Conservation (phyloP, 2,888 invertebrate species). For the Cotesia congregata region DNA sequence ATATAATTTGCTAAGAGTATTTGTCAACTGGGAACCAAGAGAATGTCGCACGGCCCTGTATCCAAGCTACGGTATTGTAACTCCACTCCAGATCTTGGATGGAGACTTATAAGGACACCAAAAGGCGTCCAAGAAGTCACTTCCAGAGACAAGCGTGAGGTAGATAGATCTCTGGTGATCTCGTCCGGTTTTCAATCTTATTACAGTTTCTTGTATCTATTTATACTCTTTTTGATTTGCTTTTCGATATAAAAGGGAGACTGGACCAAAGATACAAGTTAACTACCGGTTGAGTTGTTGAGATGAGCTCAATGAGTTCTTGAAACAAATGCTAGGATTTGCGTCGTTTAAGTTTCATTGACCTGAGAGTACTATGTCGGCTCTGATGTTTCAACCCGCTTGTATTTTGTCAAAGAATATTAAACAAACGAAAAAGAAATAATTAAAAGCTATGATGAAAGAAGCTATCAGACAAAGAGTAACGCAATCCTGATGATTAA, state of each 20-base stretch:
- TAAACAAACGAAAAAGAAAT: not conserved
- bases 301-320: slow-evolving; percentile 6
- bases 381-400: not conserved
- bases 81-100: slow-evolving; percentile 42
- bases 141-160: slow-evolving; percentile 11
- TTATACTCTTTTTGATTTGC: slow-evolving; percentile 3
- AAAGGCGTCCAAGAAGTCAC: slow-evolving; percentile 48
- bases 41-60: slow-evolving; percentile 26
- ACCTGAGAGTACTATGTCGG: not conserved
- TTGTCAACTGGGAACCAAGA: slow-evolving; percentile 17
- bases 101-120: slow-evolving; percentile 62
- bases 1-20: not conserved
- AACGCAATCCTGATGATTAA: not conserved
- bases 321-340: not conserved
- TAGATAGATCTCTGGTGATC: slow-evolving; percentile 5
- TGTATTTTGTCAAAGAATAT: not conserved
- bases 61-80: slow-evolving; percentile 21
- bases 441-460: not conserved
- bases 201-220: slow-evolving; percentile 24
- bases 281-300: slow-evolving; percentile 8
- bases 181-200: slow-evolving; percentile 29
- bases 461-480: not conserved
- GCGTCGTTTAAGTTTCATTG: not conserved
- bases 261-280: not conserved
- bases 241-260: slow-evolving; percentile 9